Evolutionary conservation across 2,797 vertebrate genomes (phyloP).

Genomic region (Coccyzus lansbergi): DNA sequence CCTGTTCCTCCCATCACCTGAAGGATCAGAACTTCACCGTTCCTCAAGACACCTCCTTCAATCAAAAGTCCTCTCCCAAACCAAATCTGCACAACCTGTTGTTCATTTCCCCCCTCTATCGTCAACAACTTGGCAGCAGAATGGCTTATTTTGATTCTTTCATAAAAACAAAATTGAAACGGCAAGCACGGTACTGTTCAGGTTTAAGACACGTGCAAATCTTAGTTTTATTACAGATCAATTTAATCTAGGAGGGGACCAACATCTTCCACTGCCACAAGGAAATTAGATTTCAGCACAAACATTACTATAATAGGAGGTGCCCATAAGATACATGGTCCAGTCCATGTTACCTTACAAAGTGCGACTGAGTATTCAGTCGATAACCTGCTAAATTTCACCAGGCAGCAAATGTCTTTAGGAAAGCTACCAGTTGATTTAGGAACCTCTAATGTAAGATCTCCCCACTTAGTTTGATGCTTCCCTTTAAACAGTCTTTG

Average conservation of each 20-base stretch:
- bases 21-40: too few species aligned
- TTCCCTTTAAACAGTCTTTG: background rate
- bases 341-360: background rate
- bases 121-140: too few species aligned
- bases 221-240: background rate
- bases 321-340: fast-evolving
- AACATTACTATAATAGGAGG: background rate
- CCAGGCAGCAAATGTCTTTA: background rate
- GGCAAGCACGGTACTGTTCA: background rate
- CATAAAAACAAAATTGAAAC: background rate
- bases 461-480: background rate
- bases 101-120: too few species aligned
- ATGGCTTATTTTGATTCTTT: background rate
- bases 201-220: background rate
- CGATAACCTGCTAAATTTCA: background rate
- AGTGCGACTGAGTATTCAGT: background rate
- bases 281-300: background rate
- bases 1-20: too few species aligned
- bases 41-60: too few species aligned
- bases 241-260: background rate
- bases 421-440: background rate
- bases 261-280: background rate
- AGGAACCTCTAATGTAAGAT: background rate
- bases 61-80: too few species aligned
- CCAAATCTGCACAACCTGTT: too few species aligned